phyloP scores from a whole-genome alignment of 1,140 invertebrate species.

The Trachymyrmex septentrionalis region DNA sequence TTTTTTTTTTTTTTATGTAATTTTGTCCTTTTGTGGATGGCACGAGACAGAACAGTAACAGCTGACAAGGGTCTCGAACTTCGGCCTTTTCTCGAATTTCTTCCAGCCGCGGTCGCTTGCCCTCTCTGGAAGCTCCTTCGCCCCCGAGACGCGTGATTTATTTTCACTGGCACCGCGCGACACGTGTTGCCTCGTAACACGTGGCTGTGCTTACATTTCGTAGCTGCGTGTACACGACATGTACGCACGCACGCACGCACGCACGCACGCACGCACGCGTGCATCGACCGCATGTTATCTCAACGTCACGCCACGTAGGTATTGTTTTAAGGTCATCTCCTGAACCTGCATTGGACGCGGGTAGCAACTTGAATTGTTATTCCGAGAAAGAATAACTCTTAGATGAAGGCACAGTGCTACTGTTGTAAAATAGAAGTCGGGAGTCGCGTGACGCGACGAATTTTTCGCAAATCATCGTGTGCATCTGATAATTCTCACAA shows the following conservation, averaged over 20 bases:
- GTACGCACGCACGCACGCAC: slow-evolving; percentile 62
- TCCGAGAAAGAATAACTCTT: slow-evolving; percentile 54
- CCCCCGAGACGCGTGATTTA: slow-evolving; percentile 73
- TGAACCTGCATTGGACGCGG: slow-evolving; percentile 10
- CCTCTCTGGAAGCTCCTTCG: slow-evolving; percentile 52
- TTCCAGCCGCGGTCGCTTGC: slow-evolving; percentile 32
- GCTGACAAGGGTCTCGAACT: slow-evolving; percentile 72
- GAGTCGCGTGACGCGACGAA: background rate
- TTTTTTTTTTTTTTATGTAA: slow-evolving; percentile 36
- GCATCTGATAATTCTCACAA: slow-evolving; percentile 1
- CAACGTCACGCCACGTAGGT: slow-evolving; percentile 56
- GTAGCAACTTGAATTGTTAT: slow-evolving; percentile 39
- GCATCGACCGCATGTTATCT: slow-evolving; percentile 70
- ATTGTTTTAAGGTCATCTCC: slow-evolving; percentile 72
- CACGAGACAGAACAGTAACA: slow-evolving; percentile 73
- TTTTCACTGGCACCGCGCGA: slow-evolving; percentile 79
- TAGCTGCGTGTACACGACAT: slow-evolving; percentile 38
- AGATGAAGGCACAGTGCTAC: slow-evolving; percentile 24
- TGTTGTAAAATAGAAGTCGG: slow-evolving; percentile 28
- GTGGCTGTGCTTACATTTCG: slow-evolving; percentile 78
- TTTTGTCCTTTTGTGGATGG: slow-evolving; percentile 42
- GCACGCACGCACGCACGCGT: slow-evolving; percentile 55
- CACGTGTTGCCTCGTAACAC: slow-evolving; percentile 78
- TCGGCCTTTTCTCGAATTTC: slow-evolving; percentile 76
- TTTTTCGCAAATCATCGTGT: slow-evolving; percentile 11